Percentiles rank a stretch among this genome's conserved stretches.
phyloP scores from a whole-genome alignment of 1,140 invertebrate species.

The Oreohelix idahoensis region DNA sequence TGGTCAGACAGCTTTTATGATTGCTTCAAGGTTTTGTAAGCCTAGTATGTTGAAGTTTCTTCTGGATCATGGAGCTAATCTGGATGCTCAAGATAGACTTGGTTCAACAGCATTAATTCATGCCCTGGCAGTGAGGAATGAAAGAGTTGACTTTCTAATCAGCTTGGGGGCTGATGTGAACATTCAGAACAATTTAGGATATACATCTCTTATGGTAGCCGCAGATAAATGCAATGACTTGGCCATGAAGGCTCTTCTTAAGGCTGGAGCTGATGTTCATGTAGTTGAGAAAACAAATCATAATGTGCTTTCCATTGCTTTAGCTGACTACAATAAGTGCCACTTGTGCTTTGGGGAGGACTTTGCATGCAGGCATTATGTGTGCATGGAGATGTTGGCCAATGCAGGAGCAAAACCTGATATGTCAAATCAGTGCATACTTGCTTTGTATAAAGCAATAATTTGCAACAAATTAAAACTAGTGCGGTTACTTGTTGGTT shows the following conservation, averaged over 20 bases:
- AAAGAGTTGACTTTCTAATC: not conserved
- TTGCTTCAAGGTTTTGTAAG: not conserved
- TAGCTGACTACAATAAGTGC: not conserved
- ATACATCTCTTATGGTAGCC: not conserved
- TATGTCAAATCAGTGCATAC: not conserved
- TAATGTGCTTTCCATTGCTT: not conserved
- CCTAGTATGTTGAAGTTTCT: not conserved
- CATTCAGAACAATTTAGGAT: not conserved
- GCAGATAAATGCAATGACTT: not conserved
- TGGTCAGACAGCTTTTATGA: not conserved
- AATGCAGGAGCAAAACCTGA: not conserved
- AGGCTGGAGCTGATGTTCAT: not conserved
- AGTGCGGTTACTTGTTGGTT: conserved; percentile 1
- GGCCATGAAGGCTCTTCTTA: conserved; percentile 1
- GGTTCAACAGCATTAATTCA: not conserved
- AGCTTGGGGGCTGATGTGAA: conserved; percentile 5
- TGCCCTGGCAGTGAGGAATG: not conserved
- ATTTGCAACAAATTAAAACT: not conserved
- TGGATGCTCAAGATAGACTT: not conserved
- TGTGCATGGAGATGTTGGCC: not conserved
- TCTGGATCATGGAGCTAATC: not conserved
- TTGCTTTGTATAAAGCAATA: not conserved
- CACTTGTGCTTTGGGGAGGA: too few species aligned
- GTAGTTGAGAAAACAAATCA: not conserved
- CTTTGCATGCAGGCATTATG: not conserved